Percentiles rank a stretch among this genome's conserved stretches.
Conservation (phyloP, 2,113 vertebrate species). For the Eira barbara region DNA sequence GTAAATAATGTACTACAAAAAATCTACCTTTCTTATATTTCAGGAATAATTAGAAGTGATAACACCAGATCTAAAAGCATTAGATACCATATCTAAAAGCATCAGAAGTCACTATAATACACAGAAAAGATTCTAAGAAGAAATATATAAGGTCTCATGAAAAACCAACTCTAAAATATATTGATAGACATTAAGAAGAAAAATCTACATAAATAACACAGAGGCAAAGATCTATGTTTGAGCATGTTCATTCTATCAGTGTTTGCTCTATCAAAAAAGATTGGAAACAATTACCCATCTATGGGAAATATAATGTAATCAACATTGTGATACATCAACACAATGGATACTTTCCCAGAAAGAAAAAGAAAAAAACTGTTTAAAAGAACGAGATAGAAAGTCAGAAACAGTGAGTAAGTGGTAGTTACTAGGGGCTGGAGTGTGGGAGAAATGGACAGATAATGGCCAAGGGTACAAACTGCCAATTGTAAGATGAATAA, state of each 20-base stretch:
- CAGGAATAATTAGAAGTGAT: conserved; percentile 10
- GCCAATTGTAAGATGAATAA: background rate
- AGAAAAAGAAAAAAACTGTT: background rate
- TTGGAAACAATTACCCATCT: background rate
- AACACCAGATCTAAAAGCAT: background rate
- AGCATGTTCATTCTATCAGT: background rate
- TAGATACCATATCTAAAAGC: background rate
- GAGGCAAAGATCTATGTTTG: background rate
- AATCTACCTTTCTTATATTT: background rate
- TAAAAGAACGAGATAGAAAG: background rate
- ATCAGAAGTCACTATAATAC: background rate
- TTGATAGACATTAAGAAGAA: background rate
- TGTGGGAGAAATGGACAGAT: background rate
- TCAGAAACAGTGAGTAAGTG: background rate
- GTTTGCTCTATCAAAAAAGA: background rate
- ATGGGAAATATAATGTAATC: background rate
- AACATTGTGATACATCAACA: background rate
- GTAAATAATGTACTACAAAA: background rate
- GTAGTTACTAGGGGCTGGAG: background rate
- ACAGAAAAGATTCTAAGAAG: background rate
- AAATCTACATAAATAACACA: background rate
- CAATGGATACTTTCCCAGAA: background rate
- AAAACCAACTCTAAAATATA: background rate
- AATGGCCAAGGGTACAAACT: background rate
- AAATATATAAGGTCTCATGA: background rate